Evolutionary conservation across 1,140 invertebrate genomes (phyloP).

Genomic region (Ostrea edulis): DNA sequence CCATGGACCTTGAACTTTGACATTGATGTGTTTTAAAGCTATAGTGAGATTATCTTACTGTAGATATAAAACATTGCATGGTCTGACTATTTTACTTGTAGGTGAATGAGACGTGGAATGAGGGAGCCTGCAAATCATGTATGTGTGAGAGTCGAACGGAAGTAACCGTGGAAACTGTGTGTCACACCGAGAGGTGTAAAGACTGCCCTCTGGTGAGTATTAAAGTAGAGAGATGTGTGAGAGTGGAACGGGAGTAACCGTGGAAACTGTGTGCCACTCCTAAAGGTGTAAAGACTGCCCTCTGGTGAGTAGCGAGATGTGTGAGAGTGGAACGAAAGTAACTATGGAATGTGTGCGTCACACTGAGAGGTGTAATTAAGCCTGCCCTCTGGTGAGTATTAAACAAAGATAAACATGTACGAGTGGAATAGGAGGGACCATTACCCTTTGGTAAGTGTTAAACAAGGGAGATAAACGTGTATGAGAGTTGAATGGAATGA

Average conservation of each 20-base stretch:
- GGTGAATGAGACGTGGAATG: constrained; percentile 60
- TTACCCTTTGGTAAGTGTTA: neutral
- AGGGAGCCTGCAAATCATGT: constrained; percentile 62
- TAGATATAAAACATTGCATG: no score
- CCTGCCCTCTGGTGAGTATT: neutral
- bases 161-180: constrained; percentile 44
- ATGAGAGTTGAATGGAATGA: neutral
- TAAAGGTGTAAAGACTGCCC: neutral
- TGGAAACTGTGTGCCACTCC: neutral
- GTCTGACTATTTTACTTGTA: neutral
- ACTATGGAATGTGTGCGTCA: neutral
- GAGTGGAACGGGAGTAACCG: neutral
- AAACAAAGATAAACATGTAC: neutral
- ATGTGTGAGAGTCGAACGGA: constrained; percentile 53
- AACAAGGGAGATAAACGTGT: neutral
- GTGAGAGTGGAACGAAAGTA: neutral
- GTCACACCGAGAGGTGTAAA: constrained; percentile 55
- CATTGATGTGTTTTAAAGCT: no score
- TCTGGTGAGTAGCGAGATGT: neutral
- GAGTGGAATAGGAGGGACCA: neutral
- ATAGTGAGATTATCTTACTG: no score
- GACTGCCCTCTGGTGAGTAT: constrained; percentile 17
- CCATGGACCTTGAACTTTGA: no score
- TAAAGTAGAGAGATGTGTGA: neutral
- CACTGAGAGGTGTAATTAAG: neutral